phyloP scores from a whole-genome alignment of 2,113 vertebrate species.

The Eptesicus fuscus region DNA sequence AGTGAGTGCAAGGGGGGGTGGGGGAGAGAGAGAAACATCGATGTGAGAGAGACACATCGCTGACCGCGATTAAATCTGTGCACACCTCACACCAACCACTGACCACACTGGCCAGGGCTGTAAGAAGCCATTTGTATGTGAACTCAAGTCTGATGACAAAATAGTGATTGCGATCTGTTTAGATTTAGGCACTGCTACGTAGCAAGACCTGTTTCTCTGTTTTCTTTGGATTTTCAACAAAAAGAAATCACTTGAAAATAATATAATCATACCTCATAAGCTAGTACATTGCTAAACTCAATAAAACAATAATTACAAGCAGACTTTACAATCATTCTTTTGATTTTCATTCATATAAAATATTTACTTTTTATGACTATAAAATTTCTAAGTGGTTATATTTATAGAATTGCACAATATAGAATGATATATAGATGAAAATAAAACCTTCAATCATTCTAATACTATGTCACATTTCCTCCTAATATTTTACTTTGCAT shows the following conservation, averaged over 20 bases:
- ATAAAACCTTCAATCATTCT: neutral
- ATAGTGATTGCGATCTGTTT: neutral
- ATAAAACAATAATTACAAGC: neutral
- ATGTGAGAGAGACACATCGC: no score
- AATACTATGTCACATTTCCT: neutral
- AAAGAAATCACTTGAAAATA: neutral
- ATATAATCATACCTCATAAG: neutral
- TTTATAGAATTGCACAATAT: neutral
- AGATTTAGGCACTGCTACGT: neutral
- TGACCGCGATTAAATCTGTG: no score
- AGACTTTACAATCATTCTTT: neutral
- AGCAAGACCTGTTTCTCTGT: neutral
- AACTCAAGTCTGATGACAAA: neutral
- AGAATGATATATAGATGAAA: neutral
- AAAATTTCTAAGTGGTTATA: neutral
- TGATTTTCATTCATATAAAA: neutral
- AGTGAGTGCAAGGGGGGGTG: no score
- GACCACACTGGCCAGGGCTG: no score
- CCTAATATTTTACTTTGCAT: neutral
- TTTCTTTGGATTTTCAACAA: neutral
- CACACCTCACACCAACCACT: no score
- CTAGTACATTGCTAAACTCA: neutral
- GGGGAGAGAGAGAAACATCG: no score
- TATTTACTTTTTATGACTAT: constrained; percentile 13
- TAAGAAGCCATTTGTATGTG: neutral